phyloP scores from a whole-genome alignment of 1,140 invertebrate species.

The Caenorhabditis tropicalis region DNA sequence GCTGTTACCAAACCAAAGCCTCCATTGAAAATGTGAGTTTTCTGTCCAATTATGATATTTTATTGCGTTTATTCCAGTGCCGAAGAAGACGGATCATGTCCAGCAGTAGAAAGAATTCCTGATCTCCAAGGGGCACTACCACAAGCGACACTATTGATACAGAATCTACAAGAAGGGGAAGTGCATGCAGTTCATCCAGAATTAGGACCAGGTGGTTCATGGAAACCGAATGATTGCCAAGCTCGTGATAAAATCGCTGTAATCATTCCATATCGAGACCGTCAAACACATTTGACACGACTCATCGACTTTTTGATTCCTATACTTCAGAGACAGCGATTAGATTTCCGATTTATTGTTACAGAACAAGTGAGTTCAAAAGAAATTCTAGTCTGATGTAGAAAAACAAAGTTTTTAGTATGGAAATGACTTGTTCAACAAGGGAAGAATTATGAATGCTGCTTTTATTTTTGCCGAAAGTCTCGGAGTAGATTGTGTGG shows the following conservation, averaged over 20 bases:
- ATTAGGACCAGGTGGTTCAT: constrained; percentile 64
- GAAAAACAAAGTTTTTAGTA: constrained; percentile 68
- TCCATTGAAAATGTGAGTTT: constrained; percentile 16
- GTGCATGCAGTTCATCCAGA: constrained; percentile 61
- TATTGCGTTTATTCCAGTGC: neutral
- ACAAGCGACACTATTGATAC: constrained; percentile 65
- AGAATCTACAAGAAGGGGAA: constrained; percentile 65
- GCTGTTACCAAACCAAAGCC: constrained; percentile 21
- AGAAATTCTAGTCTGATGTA: neutral
- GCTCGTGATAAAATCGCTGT: constrained; percentile 78
- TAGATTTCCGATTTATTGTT: constrained; percentile 72
- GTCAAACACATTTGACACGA: constrained; percentile 79
- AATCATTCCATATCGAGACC: constrained; percentile 86
- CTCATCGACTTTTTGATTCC: constrained; percentile 83
- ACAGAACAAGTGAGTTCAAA: constrained; percentile 69
- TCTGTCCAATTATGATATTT: neutral
- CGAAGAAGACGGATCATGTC: constrained; percentile 33
- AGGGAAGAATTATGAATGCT: constrained; percentile 90
- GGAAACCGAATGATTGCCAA: constrained; percentile 64
- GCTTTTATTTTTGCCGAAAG: constrained; percentile 77
- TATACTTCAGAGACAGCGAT: constrained; percentile 82
- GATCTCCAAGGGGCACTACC: constrained; percentile 49
- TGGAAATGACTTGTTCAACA: constrained; percentile 82
- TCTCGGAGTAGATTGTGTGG: constrained; percentile 78
- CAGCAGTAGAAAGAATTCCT: constrained; percentile 45